Evolutionary conservation across 53 echinoderm and acorn worm genomes (phyloP), one percentile per base, ranked within the genome.

Genomic region (Astropecten irregularis): DNA sequence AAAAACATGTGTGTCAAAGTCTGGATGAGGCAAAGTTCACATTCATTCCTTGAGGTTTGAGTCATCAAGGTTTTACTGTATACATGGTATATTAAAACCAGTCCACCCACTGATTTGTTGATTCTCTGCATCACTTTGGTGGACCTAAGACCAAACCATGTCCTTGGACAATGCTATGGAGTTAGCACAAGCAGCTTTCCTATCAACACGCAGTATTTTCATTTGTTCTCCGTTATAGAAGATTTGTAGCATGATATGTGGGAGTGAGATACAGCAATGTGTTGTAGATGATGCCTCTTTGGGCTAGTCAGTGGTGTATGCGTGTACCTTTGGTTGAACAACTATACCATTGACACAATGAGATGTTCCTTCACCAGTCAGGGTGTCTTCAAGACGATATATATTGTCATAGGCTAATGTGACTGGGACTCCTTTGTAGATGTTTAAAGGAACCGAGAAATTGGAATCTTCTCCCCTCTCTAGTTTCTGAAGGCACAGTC

Each of bases 391-490:
- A 3, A 58, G 49, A 22, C 81, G 32, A 39, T 85, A 85, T n/a
- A n/a, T 90, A 61, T 90, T 90, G 66, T 90, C 90, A 19, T 32
- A 90, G 3, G 66, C 86, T 40, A 90, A 15, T 1, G 65, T 62
- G 23, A 54, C 66, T 10, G 51, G 51, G 5, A 89, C 84, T 14
- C 57, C 65, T 2, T 37, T 77, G 18, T 84, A 13, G 13, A 84
- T 76, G 64, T 89, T 67, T 3, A 5, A 13, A 4, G 89, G 89
- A 7, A 89, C 1, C 4, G 69, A 40, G 26, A 77, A n/a, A 14
- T 35, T 55, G 3, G 26, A 22, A 52, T 15, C 26, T 40, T 76
- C 72, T 21, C 14, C 65, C 18, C 18, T 27, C 23, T 3, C 50
- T 11, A 73, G 71, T 57, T 88, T 88, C 23, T 82, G 62, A 2